Conservation (phyloP, 2,797 vertebrate species). For the Euthynnus affinis region DNA sequence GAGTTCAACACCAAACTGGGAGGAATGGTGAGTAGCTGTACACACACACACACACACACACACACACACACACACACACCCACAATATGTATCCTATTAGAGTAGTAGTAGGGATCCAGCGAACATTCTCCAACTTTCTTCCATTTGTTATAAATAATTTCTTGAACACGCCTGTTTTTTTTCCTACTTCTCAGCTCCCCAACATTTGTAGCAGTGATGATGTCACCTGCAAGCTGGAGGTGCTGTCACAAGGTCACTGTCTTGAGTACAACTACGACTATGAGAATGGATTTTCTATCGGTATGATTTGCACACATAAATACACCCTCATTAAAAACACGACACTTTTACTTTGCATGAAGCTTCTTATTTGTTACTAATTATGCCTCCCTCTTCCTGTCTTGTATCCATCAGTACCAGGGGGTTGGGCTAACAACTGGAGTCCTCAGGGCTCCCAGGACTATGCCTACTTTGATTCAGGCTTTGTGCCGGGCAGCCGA, state of each 20-base stretch:
- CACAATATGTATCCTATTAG: slow-evolving; percentile 2
- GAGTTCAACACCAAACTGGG: slow-evolving; percentile 92
- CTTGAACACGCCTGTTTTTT: not conserved
- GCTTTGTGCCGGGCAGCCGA: slow-evolving; percentile 81
- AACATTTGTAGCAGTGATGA: slow-evolving; percentile 92
- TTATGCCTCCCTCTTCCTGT: slow-evolving; percentile 19
- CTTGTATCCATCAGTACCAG: slow-evolving; percentile 86
- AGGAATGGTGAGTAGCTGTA: slow-evolving; percentile 89
- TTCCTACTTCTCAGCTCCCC: slow-evolving; percentile 87
- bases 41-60: not conserved
- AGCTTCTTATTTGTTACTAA: not conserved
- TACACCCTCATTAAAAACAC: not conserved
- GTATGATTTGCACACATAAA: slow-evolving; percentile 77
- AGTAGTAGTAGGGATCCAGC: not conserved
- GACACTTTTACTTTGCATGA: not conserved
- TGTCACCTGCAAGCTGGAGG: slow-evolving; percentile 93
- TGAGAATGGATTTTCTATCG: slow-evolving; percentile 97
- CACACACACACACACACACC: slow-evolving; percentile 9
- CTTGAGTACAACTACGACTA: slow-evolving; percentile 99
- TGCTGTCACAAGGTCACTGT: slow-evolving; percentile 92
- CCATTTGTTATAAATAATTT: not conserved
- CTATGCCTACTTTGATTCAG: slow-evolving; percentile 94
- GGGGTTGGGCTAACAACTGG: slow-evolving; percentile 89
- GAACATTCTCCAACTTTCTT: not conserved
- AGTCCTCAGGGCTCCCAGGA: slow-evolving; percentile 89